Evolutionary conservation across 1,140 invertebrate genomes (phyloP).

Genomic region (Caenorhabditis tropicalis): DNA sequence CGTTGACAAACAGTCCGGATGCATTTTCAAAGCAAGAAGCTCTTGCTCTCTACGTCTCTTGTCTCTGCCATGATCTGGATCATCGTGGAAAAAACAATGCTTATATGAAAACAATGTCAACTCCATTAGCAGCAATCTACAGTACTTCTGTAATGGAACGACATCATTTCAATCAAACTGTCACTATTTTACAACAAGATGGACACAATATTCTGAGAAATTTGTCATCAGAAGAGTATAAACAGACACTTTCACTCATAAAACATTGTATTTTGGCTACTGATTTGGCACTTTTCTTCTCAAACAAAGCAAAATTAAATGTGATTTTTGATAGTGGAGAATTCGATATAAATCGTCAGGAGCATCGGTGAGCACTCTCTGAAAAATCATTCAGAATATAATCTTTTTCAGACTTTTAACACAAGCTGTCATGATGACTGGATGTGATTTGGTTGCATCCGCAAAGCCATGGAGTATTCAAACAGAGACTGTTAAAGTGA

Average conservation of each 20-base stretch:
- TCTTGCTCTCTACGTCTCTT: conserved; percentile 90
- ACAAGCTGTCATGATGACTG: conserved; percentile 82
- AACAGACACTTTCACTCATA: conserved; percentile 79
- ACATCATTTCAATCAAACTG: conserved; percentile 86
- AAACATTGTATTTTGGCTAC: conserved; percentile 85
- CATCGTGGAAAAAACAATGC: conserved; percentile 85
- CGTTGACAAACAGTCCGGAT: conserved; percentile 76
- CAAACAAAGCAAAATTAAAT: conserved; percentile 77
- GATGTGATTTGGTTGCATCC: conserved; percentile 83
- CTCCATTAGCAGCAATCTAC: conserved; percentile 83
- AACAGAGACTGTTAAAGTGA: conserved; percentile 81
- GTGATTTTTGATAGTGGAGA: conserved; percentile 58
- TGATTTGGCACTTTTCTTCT: conserved; percentile 82
- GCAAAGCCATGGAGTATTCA: conserved; percentile 86
- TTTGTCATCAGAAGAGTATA: conserved; percentile 80
- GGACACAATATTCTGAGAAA: conserved; percentile 83
- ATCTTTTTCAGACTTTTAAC: conserved; percentile 75
- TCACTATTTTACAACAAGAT: conserved; percentile 84
- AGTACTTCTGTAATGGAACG: conserved; percentile 85
- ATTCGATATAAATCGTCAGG: conserved; percentile 63
- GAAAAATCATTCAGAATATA: background rate
- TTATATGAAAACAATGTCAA: conserved; percentile 89
- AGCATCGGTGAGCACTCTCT: conserved; percentile 55
- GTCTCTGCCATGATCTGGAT: conserved; percentile 94
- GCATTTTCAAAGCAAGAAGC: conserved; percentile 78